Base-by-base conservation (phyloP, 1,140 invertebrate species). In the Aphaenogaster floridana region DNA sequence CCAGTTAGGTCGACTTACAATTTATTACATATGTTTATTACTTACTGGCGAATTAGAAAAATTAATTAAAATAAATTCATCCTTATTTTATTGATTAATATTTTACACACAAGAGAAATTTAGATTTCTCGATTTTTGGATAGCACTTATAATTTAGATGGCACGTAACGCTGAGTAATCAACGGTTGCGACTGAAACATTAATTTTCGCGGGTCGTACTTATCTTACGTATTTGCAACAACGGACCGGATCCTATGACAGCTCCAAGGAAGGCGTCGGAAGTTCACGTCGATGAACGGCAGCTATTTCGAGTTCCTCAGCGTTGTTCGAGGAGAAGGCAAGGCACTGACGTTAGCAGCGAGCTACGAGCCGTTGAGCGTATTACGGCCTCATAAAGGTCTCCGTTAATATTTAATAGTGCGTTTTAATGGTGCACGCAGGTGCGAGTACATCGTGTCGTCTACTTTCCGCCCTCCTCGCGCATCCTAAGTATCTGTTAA, bases 371-470 rank as follows among this genome's bases (percentile, higher is more conserved):
- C 86, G 86, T 83, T 86, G 86, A 83, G 57, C 78, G 66, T 80
- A 80, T 86, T 83, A 71, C 66, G 76, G 42, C 57, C 45, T 86
- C 86, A 86, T 86, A 86, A 86, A 86, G 78, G 77, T 52, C 64
- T 64, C 77, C 66, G 66, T 86, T 86, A 83, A 86, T 86, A 86
- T 71, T 86, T 86, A 86, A 86, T 69, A 83, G 86, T 64, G 54
- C 78, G 78, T 86, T 86, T 86, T 86, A 86, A 86, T 86, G 78
- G 86, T 59, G 86, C 86, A 86, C 86, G 86, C 86, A 86, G 86
- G 86, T 86, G 86, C 86, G 86, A 86, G 86, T 86, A 83, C 86
- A 86, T 86, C 86, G 78, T 86, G 86, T 86, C 85, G n/a, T 83
- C 85, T 86, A 86, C 85, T 86, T 86, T 86, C 64, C 86, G 36